Percentiles rank a stretch among this genome's conserved stretches.
phyloP scores from a whole-genome alignment of 1,140 invertebrate species.

The Rhizoglyphus robini region DNA sequence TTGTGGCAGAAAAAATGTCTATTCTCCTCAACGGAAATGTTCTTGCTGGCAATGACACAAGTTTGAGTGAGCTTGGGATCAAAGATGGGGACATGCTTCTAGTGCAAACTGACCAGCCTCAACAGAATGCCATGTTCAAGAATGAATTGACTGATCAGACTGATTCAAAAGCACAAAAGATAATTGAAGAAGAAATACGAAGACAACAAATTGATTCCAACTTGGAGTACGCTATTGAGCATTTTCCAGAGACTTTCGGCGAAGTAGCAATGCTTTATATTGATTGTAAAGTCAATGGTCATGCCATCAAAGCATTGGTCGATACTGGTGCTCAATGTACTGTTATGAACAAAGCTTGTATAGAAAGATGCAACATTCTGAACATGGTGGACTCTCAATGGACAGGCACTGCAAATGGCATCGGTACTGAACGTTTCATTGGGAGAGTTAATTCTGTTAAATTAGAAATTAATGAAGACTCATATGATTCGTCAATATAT shows the following conservation, averaged over 20 bases:
- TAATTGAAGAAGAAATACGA: conserved; percentile 88
- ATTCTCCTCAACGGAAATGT: conserved; percentile 72
- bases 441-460: conserved; percentile 38
- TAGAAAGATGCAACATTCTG: conserved; percentile 86
- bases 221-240: conserved; percentile 97
- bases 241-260: conserved; percentile 92
- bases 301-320: conserved; percentile 92
- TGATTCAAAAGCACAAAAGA: conserved; percentile 77
- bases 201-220: conserved; percentile 55
- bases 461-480: conserved; percentile 85
- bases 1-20: conserved; percentile 62
- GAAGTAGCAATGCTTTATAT: conserved; percentile 96
- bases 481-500: conserved; percentile 87
- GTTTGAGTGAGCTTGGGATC: conserved; percentile 57
- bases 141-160: conserved; percentile 83
- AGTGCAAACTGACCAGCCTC: conserved; percentile 41
- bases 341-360: conserved; percentile 81
- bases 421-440: conserved; percentile 89
- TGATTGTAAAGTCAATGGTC: conserved; percentile 85
- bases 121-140: conserved; percentile 43
- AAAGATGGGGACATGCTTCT: conserved; percentile 75
- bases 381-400: conserved; percentile 82
- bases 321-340: conserved; percentile 88
- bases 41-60: conserved; percentile 65
- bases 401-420: conserved; percentile 82